These are phyloP conservation scores for Rhincodon typus DNA, from an alignment of 2,797 vertebrate genomes.

Conservation along the genomic window DNA sequence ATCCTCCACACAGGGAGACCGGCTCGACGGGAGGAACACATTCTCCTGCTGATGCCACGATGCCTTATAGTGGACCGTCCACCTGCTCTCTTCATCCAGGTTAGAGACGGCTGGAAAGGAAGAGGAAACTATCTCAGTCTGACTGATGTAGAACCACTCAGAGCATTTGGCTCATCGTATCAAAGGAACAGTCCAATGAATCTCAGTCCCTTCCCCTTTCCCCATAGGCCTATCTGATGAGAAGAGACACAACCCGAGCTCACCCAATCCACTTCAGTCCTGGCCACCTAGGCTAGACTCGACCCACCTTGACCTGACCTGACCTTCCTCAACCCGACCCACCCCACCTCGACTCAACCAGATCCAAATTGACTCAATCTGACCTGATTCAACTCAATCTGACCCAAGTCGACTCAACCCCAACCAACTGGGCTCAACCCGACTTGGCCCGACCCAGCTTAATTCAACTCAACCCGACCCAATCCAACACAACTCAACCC, in stretches of 20 bases:
- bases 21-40: constrained; percentile 80
- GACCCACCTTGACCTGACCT: not conserved
- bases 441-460: no score
- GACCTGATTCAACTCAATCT: no score
- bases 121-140: constrained; percentile 38
- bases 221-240: not conserved
- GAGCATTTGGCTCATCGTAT: not conserved
- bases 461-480: no score
- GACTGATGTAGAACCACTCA: not conserved
- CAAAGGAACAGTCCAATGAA: not conserved
- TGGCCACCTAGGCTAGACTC: not conserved
- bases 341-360: no score
- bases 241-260: no score
- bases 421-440: no score
- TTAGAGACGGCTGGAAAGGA: constrained; percentile 81
- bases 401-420: no score
- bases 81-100: constrained; percentile 93
- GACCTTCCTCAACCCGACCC: no score
- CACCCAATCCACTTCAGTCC: no score
- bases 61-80: constrained; percentile 91
- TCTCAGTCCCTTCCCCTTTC: not conserved
- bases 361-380: no score
- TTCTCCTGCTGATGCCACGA: constrained; percentile 98
- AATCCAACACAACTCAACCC: no score
- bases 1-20: constrained; percentile 85